A percentile compares a stretch with the other conserved stretches of the same genome.
These are phyloP conservation scores for Phanerotoma sp. DNA, from an alignment of 2,888 invertebrate species.

Conservation along the genomic window DNA sequence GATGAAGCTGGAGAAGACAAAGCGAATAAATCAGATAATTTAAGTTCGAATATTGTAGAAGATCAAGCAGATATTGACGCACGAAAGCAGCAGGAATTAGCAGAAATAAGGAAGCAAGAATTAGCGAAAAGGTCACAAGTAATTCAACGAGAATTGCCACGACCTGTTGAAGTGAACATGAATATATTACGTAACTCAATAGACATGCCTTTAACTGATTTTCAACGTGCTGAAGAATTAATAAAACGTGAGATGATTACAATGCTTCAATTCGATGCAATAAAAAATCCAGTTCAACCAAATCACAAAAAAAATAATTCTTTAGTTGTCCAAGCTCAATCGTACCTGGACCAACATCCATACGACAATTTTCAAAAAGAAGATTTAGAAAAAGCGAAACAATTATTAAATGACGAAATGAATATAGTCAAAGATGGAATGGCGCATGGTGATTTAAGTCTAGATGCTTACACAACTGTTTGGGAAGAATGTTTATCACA, in stretches of 20 bases:
- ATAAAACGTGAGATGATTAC: conserved; percentile 96
- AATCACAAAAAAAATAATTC: conserved; percentile 62
- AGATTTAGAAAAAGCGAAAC: conserved; percentile 69
- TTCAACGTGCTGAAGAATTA: conserved; percentile 92
- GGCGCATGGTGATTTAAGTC: conserved; percentile 91
- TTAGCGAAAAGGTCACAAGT: conserved; percentile 79
- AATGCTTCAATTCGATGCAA: conserved; percentile 89
- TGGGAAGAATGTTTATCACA: conserved; percentile 97
- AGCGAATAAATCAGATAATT: too few relatives aligned
- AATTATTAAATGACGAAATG: conserved; percentile 79
- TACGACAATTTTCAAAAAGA: conserved; percentile 72
- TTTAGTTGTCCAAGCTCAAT: conserved; percentile 67
- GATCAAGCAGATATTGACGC: conserved; percentile 88
- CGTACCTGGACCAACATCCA: conserved; percentile 84
- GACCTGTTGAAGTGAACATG: conserved; percentile 77
- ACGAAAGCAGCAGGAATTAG: conserved; percentile 67
- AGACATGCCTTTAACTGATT: conserved; percentile 76
- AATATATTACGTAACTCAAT: conserved; percentile 76
- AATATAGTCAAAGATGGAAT: conserved; percentile 87
- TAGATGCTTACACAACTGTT: conserved; percentile 91
- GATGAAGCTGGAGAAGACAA: conserved; percentile 28
- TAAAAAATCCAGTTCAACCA: conserved; percentile 70
- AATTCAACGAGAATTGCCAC: conserved; percentile 81
- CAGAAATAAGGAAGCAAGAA: conserved; percentile 68
- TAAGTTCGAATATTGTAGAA: conserved; percentile 60